Evolutionary conservation across 1,140 invertebrate species (phyloP), one percentile per base, ranked within the genome.

Genomic region (Carposina sasakii): DNA sequence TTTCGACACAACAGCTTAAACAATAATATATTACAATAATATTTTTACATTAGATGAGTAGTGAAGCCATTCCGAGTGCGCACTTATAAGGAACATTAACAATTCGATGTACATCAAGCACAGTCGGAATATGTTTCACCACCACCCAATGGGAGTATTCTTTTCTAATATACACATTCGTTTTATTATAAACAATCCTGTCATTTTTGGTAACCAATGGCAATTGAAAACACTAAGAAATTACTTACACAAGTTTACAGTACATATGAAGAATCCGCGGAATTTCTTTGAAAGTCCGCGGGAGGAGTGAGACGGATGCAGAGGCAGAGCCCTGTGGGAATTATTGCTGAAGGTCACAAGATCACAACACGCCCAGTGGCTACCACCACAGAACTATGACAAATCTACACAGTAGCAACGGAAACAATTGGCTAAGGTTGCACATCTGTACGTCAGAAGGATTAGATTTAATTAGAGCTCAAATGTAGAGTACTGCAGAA

Each of bases 121-220:
- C 30, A 49, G 67, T 64, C 76, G 71, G 76, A 73, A 70, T 71
- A 65, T 52, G 47, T 67, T 68, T 64, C 67, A 48, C 63, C 57
- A 71, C 63, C 62, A 57, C 55, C 76, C 67, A 78, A 77, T 59
- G 61, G 62, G 69, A 75, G 75, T 81, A 81, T 13, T 77, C 76
- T 57, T 58, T 67, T 76, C 66, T 72, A 76, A 77, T 79, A 81
- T 84, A 84, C 77, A 83, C 73, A 81, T 78, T 71, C 64, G 62
- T 77, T 72, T 81, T 57, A 74, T 70, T 77, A 76, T 71, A 76
- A n/a, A n/a, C n/a, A 72, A 78, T 84, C 81, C 81, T 84, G 81
- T 83, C 76, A 79, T 79, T 81, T 83, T 81, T 84, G 79, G 79
- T 84, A 84, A 84, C 79, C 76, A 78, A 84, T 84, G 77, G 76